Evolutionary conservation across 2,113 vertebrate species (phyloP), one percentile per base, ranked within the genome.

Genomic region (Apodemus sylvaticus): DNA sequence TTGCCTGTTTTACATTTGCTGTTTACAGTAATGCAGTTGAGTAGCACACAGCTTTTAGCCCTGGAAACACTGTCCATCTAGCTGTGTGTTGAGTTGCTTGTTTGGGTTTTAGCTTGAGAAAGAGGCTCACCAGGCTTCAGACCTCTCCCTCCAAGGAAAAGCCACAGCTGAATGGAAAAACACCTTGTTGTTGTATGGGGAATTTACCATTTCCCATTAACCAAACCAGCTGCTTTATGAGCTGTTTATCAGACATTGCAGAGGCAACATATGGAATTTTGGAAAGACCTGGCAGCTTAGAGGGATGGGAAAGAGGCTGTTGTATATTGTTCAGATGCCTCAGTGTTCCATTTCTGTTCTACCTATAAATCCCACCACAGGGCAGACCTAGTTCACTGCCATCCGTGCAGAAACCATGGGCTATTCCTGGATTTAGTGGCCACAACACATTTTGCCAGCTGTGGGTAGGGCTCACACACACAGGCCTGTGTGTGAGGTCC

Each of bases 71-170:
- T 85, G 62, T 78, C 95, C 86, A 64, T 95, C 94, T 93, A 81
- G 90, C 94, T 97, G 91, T 7, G 7, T 93, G 83, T 42, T 88
- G 89, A 85, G 58, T 76, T 96, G 92, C 88, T 97, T 97, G 24
- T 94, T 89, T 95, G 96, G 96, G 58, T 91, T 97, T 97, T 94
- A 93, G 86, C 78, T 88, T n/a, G 53, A 97, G 39, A 31, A 42
- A 42, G 55, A 97, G 73, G 36, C 91, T 89, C 91, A 82, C 45
- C 22, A 95, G 79, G 68, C 91, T 95, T 88, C 86, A 66, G 68
- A 91, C 62, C 86, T 89, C 34, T 93, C n/a, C 68, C 45, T 95
- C 76, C 60, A 68, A 87, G 71, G 74, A 73, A 92, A 89, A 91
- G 53, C 85, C 86, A 76, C 14, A 86, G 12, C 68, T 19, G 83